Percentiles rank a stretch among this genome's conserved stretches.
Evolutionary conservation across 2,797 vertebrate genomes (phyloP).

Genomic region (Labeo calbasu): DNA sequence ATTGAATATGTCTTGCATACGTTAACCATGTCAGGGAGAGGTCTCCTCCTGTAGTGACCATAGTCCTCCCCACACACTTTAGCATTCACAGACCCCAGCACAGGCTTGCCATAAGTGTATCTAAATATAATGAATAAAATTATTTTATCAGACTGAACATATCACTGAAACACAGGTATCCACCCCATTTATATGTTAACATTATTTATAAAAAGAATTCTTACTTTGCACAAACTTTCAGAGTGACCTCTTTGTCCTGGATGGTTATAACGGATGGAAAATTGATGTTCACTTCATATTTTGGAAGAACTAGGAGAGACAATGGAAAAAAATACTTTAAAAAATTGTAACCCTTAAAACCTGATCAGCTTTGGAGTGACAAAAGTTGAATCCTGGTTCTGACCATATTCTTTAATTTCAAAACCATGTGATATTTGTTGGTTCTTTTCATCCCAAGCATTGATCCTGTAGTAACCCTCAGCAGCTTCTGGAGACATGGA

Average conservation of each 20-base stretch:
- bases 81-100: no score
- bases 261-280: slow-evolving; percentile 69
- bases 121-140: no score
- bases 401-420: slow-evolving; percentile 69
- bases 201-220: slow-evolving; percentile 51
- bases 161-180: background rate
- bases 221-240: slow-evolving; percentile 84
- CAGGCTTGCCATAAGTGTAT: no score
- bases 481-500: no score
- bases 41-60: no score
- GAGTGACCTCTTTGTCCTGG: slow-evolving; percentile 65
- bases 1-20: slow-evolving; percentile 30
- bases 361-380: background rate
- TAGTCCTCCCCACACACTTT: no score
- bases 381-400: no score
- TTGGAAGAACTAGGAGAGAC: slow-evolving; percentile 76
- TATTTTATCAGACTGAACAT: background rate
- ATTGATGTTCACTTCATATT: slow-evolving; percentile 79
- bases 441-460: no score
- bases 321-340: background rate
- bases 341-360: no score
- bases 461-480: no score
- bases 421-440: slow-evolving; percentile 54
- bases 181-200: background rate
- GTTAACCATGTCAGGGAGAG: no score